Conservation (phyloP, 2,797 vertebrate genomes). For the Apogon talboti region DNA sequence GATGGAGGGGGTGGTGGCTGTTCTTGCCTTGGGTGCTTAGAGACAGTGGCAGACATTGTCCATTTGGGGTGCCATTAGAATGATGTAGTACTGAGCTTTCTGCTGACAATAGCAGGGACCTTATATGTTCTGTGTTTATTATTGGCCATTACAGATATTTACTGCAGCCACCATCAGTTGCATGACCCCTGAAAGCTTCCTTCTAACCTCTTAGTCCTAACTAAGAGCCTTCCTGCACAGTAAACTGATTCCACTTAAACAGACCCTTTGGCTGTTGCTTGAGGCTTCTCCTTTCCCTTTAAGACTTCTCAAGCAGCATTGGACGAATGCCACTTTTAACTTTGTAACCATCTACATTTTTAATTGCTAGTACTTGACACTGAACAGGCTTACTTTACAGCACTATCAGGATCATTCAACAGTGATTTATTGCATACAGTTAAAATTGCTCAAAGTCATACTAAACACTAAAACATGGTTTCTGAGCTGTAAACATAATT, state of each 20-base stretch:
- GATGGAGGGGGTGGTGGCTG: constrained; percentile 57
- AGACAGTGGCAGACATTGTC: constrained; percentile 67
- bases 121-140: constrained; percentile 75
- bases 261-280: constrained; percentile 18
- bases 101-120: constrained; percentile 71
- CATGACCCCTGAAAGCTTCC: constrained; percentile 68
- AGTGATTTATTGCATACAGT: constrained; percentile 14
- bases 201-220: constrained; percentile 59
- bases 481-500: too few relatives aligned
- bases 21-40: constrained; percentile 50
- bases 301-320: constrained; percentile 9
- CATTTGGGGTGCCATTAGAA: constrained; percentile 73
- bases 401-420: constrained; percentile 30
- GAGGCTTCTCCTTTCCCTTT: constrained; percentile 20
- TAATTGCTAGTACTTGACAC: constrained; percentile 53
- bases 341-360: constrained; percentile 35
- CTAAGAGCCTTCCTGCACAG: constrained; percentile 39
- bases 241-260: constrained; percentile 27
- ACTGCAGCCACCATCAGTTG: constrained; percentile 61
- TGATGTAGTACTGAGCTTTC: constrained; percentile 69
- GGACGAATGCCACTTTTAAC: constrained; percentile 37
- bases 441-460: constrained; percentile 23
- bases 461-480: too few relatives aligned
- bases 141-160: constrained; percentile 78
- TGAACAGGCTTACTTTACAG: constrained; percentile 35